Evolutionary conservation across 2,113 vertebrate species (phyloP).

Genomic region (Tachuris rubrigastra): DNA sequence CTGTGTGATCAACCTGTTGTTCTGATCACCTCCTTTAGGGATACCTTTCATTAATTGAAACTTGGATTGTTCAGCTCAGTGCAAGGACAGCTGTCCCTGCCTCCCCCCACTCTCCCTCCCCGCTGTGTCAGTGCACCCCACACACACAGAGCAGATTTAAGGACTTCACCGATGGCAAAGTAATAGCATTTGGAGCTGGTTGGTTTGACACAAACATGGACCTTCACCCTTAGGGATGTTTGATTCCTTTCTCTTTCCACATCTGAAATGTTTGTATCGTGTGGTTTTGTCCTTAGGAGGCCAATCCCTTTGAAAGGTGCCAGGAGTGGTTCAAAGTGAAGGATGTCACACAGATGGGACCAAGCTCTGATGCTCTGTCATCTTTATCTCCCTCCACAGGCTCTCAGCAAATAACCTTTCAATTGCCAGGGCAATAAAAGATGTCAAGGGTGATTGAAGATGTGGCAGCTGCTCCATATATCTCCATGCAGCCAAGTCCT

Average conservation of each 20-base stretch:
- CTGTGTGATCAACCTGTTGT: neutral
- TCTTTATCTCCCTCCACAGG: neutral
- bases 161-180: neutral
- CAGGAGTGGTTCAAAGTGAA: neutral
- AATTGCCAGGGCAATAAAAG: neutral
- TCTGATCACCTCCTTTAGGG: neutral
- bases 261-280: neutral
- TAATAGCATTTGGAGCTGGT: neutral
- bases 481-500: neutral
- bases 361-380: neutral
- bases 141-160: no score
- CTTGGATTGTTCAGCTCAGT: neutral
- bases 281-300: neutral
- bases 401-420: neutral
- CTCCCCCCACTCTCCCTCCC: neutral
- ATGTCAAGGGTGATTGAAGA: neutral
- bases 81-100: neutral
- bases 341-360: neutral
- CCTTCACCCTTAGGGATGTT: neutral
- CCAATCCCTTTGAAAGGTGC: neutral
- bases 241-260: neutral
- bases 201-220: neutral
- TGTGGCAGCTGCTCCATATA: neutral
- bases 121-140: accelerated
- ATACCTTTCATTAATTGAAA: neutral